These are phyloP conservation scores for Osedax fenrisi DNA, from an alignment of 2,888 invertebrate genomes.

Conservation along the genomic window DNA sequence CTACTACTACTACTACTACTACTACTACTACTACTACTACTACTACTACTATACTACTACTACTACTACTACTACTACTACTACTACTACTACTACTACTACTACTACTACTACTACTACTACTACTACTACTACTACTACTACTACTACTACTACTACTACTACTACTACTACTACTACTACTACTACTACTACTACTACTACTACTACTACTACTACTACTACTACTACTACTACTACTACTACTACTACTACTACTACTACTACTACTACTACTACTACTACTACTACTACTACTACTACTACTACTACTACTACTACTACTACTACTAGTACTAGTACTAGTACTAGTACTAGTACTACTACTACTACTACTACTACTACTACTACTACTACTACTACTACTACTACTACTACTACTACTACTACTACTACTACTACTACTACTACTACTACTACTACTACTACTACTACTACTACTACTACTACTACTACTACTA, in stretches of 20 bases:
- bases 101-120: constrained; percentile 24
- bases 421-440: constrained; percentile 27
- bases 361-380: constrained; percentile 25
- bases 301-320: constrained; percentile 26
- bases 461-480: constrained; percentile 24
- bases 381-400: constrained; percentile 27
- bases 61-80: constrained; percentile 27
- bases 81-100: constrained; percentile 27
- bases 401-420: constrained; percentile 24
- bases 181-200: constrained; percentile 29
- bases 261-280: constrained; percentile 31
- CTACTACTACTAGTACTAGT: constrained; percentile 27
- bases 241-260: constrained; percentile 23
- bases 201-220: constrained; percentile 26
- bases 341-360: constrained; percentile 27
- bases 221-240: constrained; percentile 28
- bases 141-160: constrained; percentile 28
- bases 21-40: constrained; percentile 22
- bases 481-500: constrained; percentile 28
- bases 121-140: constrained; percentile 27
- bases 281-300: constrained; percentile 18
- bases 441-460: constrained; percentile 29
- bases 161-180: constrained; percentile 28
- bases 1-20: constrained; percentile 28
- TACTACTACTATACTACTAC: constrained; percentile 26